Evolutionary conservation across 2,888 invertebrate genomes (phyloP).

Genomic region (Cheilosia variabilis): DNA sequence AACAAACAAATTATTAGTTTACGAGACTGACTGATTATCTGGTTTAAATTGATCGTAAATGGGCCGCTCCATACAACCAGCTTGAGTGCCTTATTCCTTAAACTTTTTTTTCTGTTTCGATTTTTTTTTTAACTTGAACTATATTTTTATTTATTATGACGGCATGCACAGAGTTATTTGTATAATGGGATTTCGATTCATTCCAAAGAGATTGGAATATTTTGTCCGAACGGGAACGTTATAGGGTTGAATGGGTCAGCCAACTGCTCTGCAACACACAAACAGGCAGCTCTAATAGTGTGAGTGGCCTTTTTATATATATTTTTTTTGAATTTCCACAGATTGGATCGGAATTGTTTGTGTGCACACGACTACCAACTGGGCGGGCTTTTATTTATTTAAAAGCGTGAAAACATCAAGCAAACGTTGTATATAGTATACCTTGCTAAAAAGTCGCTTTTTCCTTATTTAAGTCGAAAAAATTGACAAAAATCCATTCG

Average conservation of each 20-base stretch:
- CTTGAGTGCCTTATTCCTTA: not conserved
- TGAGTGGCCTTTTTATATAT: not conserved
- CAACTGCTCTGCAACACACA: not conserved
- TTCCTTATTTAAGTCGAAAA: constrained; percentile 59
- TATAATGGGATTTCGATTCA: constrained; percentile 67
- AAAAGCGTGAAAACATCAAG: constrained; percentile 13
- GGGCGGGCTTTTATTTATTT: constrained; percentile 30
- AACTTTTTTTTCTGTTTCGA: too few species aligned
- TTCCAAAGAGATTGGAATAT: constrained; percentile 61
- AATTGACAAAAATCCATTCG: constrained; percentile 51
- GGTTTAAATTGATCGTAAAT: too few species aligned
- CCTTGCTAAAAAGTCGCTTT: constrained; percentile 12
- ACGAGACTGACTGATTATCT: too few species aligned
- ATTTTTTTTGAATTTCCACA: constrained; percentile 49
- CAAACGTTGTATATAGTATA: not conserved
- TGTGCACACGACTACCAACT: constrained; percentile 8
- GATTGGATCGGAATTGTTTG: constrained; percentile 62
- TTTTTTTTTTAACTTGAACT: constrained; percentile 28
- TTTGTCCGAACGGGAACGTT: not conserved
- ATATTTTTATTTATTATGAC: constrained; percentile 71
- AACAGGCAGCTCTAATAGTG: not conserved
- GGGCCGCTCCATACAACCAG: not conserved
- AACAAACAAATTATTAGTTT: too few species aligned
- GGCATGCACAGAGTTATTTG: constrained; percentile 67
- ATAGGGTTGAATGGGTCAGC: constrained; percentile 15